phyloP scores from a whole-genome alignment of 2,113 vertebrate genomes.

The Strix uralensis region DNA sequence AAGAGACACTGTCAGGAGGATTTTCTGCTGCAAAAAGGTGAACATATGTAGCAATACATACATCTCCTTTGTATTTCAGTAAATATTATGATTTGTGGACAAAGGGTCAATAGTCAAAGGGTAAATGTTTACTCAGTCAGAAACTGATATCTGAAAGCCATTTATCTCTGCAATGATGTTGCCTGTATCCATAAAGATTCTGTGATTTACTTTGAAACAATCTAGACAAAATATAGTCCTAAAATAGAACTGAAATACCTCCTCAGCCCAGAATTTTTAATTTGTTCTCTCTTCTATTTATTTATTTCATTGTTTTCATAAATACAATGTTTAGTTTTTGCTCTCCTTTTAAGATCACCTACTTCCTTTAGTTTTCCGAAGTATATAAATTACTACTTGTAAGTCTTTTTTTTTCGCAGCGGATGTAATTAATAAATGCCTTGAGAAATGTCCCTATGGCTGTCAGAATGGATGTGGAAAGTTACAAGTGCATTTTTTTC shows the following conservation, averaged over 20 bases:
- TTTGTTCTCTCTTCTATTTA: background rate
- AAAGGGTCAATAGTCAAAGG: background rate
- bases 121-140: background rate
- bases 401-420: background rate
- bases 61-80: background rate
- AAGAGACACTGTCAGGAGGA: background rate
- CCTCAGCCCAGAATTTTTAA: background rate
- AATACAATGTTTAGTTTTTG: background rate
- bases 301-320: slow-evolving; percentile 14
- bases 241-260: background rate
- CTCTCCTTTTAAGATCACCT: background rate
- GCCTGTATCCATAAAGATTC: background rate
- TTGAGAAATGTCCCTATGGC: background rate
- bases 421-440: slow-evolving; percentile 12
- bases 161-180: background rate
- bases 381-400: background rate
- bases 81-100: background rate
- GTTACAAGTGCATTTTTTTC: slow-evolving; percentile 2
- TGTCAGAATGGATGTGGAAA: background rate
- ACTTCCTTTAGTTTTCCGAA: background rate
- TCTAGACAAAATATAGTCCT: background rate
- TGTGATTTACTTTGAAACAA: background rate
- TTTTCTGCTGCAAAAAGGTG: background rate
- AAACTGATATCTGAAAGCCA: background rate
- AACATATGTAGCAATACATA: background rate